A percentile compares a stretch with the other conserved stretches of the same genome.
phyloP scores from a whole-genome alignment of 2,797 vertebrate genomes.

The Hyperoplus lanceolatus region DNA sequence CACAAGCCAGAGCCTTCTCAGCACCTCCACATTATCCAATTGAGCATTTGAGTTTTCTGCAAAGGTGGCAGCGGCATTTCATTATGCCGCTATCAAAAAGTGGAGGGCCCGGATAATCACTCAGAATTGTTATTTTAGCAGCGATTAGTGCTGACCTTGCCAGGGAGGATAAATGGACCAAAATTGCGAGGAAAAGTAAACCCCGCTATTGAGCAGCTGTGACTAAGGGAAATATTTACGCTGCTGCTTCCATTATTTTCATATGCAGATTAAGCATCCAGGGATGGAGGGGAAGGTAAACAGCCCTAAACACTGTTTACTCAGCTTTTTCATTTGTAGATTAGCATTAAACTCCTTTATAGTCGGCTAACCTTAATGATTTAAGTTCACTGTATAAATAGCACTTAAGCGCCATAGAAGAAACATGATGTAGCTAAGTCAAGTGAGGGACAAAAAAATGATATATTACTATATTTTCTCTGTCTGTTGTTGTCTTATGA shows the following conservation, averaged over 20 bases:
- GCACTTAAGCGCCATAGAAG: conserved; percentile 23
- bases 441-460: not conserved
- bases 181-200: conserved; percentile 66
- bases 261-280: conserved; percentile 71
- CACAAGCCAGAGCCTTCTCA: conserved; percentile 61
- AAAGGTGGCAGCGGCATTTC: conserved; percentile 72
- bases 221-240: conserved; percentile 73
- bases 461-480: not conserved
- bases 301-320: conserved; percentile 67
- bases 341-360: conserved; percentile 62
- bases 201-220: conserved; percentile 50
- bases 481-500: not conserved
- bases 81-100: conserved; percentile 68
- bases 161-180: conserved; percentile 66
- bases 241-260: conserved; percentile 71
- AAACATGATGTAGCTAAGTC: conserved; percentile 15
- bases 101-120: conserved; percentile 61
- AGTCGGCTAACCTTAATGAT: conserved; percentile 38
- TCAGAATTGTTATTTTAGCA: conserved; percentile 69
- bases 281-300: conserved; percentile 67
- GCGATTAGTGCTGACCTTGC: conserved; percentile 78
- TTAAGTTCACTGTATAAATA: conserved; percentile 41
- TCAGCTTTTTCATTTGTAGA: conserved; percentile 66
- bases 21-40: conserved; percentile 71
- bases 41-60: conserved; percentile 62